Base-by-base conservation (phyloP, 2,888 invertebrate genomes). In the Stenodera caucasica region DNA sequence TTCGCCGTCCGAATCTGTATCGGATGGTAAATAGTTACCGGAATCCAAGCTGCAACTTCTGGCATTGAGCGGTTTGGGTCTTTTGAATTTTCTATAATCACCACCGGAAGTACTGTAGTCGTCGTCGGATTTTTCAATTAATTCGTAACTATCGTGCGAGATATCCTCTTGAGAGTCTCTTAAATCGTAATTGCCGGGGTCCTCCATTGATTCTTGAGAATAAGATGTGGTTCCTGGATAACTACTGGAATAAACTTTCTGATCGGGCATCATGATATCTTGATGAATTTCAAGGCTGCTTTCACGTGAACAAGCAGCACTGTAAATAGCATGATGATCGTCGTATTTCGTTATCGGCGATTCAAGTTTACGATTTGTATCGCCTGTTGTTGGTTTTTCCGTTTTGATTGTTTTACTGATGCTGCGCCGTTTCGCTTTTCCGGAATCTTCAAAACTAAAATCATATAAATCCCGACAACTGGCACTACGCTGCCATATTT, bases 141-240 rank as follows among this genome's bases (percentile, higher is more conserved):
- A 81, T 78, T 94, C 94, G 78, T 94, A 94, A 72, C 92, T 93
- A 78, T 94, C 94, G 78, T 94, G 93, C 32, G 93, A 92, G 30
- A 93, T 82, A 81, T 94, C 93, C 77, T 93, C 93, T 78, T 92
- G 92, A 9, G 92, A 92, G 66, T 87, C 89, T 50, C 83, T 81
- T 63, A 89, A 82, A 70, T 86, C 86, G 67, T 86, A 87, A 60
- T 85, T 82, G 14, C 85, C 85, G n/a, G 84, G 85, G 71, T 85
- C 83, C 70, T 88, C 89, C 70, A 86, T 84, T 30, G 88, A 86
- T 74, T 86, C 85, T 76, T 87, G 88, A 8, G 74, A 73, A 63
- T 84, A 78, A 59, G 88, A 86, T 4, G 88, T 86, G 55, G 91
- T 91, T 58, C 93, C 93, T 21, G 94, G 94, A 79, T 92, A 94